Base-by-base conservation (phyloP, 2,888 invertebrate species). In the Sminthurides aquaticus region DNA sequence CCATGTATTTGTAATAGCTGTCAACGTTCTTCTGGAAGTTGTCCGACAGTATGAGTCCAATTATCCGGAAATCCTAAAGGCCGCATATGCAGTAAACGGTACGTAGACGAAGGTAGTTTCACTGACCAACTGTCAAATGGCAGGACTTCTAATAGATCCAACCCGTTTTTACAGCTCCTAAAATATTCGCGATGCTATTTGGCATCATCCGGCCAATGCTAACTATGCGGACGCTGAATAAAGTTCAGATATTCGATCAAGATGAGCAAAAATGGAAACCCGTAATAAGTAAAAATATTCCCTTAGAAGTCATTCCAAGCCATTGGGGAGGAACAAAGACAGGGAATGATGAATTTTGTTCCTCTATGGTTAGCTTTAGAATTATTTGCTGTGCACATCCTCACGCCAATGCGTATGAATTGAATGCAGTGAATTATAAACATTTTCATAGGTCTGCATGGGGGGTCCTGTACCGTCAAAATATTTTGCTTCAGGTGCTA, bases 131-230 rank as follows among this genome's bases (percentile, higher is more conserved):
- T n/a, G n/a, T n/a, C n/a, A n/a, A n/a, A n/a, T n/a, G n/a, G n/a
- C n/a, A n/a, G n/a, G n/a, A n/a, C n/a, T n/a, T n/a, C n/a, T n/a
- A n/a, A n/a, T n/a, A n/a, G n/a, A n/a, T n/a, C n/a, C n/a, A n/a
- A n/a, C n/a, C n/a, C n/a, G n/a, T n/a, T n/a, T n/a, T n/a, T 54
- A 5, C 49, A 70, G 72, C 72, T 54, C 72, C 72, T 11, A 63
- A 61, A 49, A 65, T 71, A 3, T 72, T 72, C 49, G 65, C 68
- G 22, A 56, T 72, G 11, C 65, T 72, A 15, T 72, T 69, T 55
- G 66, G 65, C 34, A 66, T 68, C 15, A 67, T 72, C 25, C 64
- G 60, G 43, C 72, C 72, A 2, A 48, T 72, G 20, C 29, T 72
- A 22, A 69, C 69, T 52, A 63, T 66, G 0, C 66, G 66, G 3